Conservation (phyloP, 2,797 vertebrate genomes). For the Apogon talboti region DNA sequence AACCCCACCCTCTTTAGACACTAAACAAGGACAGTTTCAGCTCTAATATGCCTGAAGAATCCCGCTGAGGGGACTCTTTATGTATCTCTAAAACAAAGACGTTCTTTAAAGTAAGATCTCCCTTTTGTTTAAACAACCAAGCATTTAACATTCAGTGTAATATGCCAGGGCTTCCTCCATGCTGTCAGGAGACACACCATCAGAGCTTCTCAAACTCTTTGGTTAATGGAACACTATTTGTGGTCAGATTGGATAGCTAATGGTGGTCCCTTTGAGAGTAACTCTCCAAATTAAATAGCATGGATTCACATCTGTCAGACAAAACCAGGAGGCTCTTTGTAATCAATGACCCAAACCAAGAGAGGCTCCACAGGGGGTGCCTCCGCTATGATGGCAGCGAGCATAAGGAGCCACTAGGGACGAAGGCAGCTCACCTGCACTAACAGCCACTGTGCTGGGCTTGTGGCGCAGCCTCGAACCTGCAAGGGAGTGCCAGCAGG, state of each 20-base stretch:
- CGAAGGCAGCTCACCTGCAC: constrained; percentile 83
- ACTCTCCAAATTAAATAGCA: constrained; percentile 89
- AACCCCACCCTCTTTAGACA: constrained; percentile 87
- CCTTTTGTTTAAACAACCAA: constrained; percentile 84
- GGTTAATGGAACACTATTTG: constrained; percentile 88
- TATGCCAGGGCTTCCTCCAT: constrained; percentile 63
- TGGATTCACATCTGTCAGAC: constrained; percentile 90
- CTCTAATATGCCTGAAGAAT: constrained; percentile 83
- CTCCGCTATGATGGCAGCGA: constrained; percentile 80
- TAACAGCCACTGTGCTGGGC: constrained; percentile 74
- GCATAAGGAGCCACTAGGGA: constrained; percentile 83
- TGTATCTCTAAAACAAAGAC: constrained; percentile 82
- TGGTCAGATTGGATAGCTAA: constrained; percentile 88
- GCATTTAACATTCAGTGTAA: constrained; percentile 83
- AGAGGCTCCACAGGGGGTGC: constrained; percentile 80
- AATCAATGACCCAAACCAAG: constrained; percentile 89
- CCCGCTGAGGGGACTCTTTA: constrained; percentile 79
- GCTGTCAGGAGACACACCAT: constrained; percentile 77
- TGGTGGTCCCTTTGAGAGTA: constrained; percentile 87
- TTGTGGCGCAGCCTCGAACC: constrained; percentile 59
- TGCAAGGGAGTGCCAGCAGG: constrained; percentile 69
- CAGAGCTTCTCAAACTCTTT: constrained; percentile 78
- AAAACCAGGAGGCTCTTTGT: constrained; percentile 90
- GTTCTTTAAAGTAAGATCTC: constrained; percentile 82
- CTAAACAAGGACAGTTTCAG: constrained; percentile 86